Base-by-base conservation (phyloP, 2,797 vertebrate genomes). In the Hozukius guyotensis region DNA sequence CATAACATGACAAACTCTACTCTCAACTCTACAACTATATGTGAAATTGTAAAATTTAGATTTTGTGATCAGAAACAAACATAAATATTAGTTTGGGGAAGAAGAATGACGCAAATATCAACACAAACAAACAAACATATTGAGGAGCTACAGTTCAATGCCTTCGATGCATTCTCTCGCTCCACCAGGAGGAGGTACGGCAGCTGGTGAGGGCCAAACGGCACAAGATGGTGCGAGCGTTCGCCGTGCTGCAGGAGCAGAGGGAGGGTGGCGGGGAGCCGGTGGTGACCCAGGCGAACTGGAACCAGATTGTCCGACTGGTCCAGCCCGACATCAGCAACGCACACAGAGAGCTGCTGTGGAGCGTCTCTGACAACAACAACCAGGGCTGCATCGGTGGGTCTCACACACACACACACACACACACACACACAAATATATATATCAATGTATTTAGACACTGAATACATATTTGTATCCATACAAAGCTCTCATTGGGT, bases 171-270 rank as follows among this genome's bases (percentile, higher is more conserved):
- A 8, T 27, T 27, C 63, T 53, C 5, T 70, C 4, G 38, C 25
- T 22, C 89, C 70, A 69, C 49, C 84, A 99, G 98, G 98, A 99
- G 38, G 98, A 99, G 92, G 96, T 99, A 79, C 96, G 96, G 69
- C 96, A 97, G 84, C 95, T 99, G 46, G 97, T 96, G 4, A 97
- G 96, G 88, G 96, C 97, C 91, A 99, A 98, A 79, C 93, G 92
- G 46, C 95, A 94, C 90, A 99, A 99, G 92, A 98, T 99, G 97
- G 91, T 94, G 6, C 94, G 94, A 42, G 98, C 97, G 3, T 99
- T 99, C 84, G 93, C 94, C 66, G 89, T 97, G 24, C 91, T 99
- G 82, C 97, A 97, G 86, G 96, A 97, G 77, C 84, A 87, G 52
- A 16, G 10, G 20, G 86, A 78, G 56, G 94, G 92, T 20, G 96